Evolutionary conservation across 1,140 invertebrate genomes (phyloP).

Genomic region (Alviniconcha marisindica): DNA sequence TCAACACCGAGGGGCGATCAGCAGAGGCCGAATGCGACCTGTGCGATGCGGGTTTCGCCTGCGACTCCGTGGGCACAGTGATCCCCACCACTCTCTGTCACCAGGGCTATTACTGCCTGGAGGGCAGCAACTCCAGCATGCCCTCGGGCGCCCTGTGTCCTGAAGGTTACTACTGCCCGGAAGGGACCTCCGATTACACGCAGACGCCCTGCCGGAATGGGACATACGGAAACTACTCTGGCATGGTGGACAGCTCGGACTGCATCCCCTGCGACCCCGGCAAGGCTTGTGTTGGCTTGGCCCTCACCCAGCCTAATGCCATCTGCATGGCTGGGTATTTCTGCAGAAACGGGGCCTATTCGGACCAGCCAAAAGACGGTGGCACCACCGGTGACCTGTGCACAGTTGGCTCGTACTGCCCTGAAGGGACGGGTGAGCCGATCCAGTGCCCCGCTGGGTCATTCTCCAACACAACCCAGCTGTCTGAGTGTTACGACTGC

Average conservation of each 20-base stretch:
- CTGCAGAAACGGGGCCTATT: slow-evolving; percentile 65
- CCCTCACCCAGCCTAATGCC: slow-evolving; percentile 64
- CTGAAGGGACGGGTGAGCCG: slow-evolving; percentile 66
- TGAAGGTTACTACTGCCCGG: slow-evolving; percentile 70
- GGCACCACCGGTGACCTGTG: slow-evolving; percentile 68
- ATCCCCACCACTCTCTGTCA: slow-evolving; percentile 55
- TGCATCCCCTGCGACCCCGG: slow-evolving; percentile 70
- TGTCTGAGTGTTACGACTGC: slow-evolving; percentile 65
- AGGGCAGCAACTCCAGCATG: slow-evolving; percentile 61
- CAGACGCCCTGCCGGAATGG: slow-evolving; percentile 69
- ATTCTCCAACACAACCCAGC: slow-evolving; percentile 67
- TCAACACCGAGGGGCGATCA: slow-evolving; percentile 61
- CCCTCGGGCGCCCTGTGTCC: slow-evolving; percentile 66
- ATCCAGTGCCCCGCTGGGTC: slow-evolving; percentile 63
- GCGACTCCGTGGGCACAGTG: slow-evolving; percentile 58
- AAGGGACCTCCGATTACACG: slow-evolving; percentile 61
- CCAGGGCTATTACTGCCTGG: slow-evolving; percentile 65
- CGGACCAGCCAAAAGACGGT: slow-evolving; percentile 67
- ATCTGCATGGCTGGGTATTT: slow-evolving; percentile 70
- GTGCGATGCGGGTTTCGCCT: slow-evolving; percentile 69
- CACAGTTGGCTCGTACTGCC: slow-evolving; percentile 64
- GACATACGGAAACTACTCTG: slow-evolving; percentile 66
- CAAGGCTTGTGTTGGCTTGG: slow-evolving; percentile 62
- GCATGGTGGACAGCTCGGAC: slow-evolving; percentile 49
- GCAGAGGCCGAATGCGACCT: slow-evolving; percentile 62